Evolutionary conservation across 1,140 invertebrate species (phyloP), one percentile per base, ranked within the genome.

Genomic region (Drosophila repletoides): DNA sequence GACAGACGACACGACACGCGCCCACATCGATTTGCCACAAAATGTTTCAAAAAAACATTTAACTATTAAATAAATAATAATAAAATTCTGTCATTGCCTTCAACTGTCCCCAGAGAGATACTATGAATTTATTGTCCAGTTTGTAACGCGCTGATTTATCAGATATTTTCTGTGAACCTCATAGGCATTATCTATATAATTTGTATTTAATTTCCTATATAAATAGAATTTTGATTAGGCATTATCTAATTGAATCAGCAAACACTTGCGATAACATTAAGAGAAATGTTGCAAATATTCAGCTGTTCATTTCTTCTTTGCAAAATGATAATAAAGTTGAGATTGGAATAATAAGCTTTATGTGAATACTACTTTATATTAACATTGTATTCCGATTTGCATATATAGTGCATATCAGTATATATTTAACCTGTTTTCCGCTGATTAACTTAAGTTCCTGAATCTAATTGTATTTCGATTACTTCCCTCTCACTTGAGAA

Each of bases 1-100:
- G 75, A 46, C 68, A 70, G 64, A 53, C 77, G 56, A 33, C 64
- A 53, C 77, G 64, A 51, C 64, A 52, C 64, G 46, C 64, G 73
- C 77, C 77, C 73, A 83, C 79, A 66, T 53, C 34, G 45, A 22
- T 22, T 38, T 52, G 33, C 7, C 24, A 31, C 59, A 65, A 60
- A 46, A 43, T 41, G 40, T 46, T 22, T 33, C 10, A 17, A 31
- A 21, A 55, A 43, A 34, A 41, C 28, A n/a, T n/a, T n/a, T 6
- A 9, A 43, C 10, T 28, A 36, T 9, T 21, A 31, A 38, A 41
- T 34, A 58, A 17, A 48, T 21, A 22, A 38, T 22, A 46, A 75
- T 41, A 65, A 59, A n/a, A n/a, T n/a, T n/a, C n/a, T n/a, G n/a
- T n/a, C n/a, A n/a, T n/a, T n/a, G n/a, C n/a, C n/a, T n/a, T n/a